phyloP scores from a whole-genome alignment of 2,797 vertebrate species.

The Phalloptychus januarius region DNA sequence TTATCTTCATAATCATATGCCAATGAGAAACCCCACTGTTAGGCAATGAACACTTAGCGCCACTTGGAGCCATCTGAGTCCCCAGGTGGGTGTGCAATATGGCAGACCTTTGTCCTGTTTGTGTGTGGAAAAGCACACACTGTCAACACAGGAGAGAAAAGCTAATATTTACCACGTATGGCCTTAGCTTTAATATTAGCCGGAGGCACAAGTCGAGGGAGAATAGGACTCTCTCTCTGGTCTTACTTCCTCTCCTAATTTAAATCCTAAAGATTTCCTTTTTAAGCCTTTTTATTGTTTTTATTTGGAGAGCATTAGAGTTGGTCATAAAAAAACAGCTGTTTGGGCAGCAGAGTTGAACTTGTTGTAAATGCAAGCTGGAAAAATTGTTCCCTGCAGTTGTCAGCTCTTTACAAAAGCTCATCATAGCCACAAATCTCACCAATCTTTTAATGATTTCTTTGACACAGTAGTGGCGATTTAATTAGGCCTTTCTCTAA shows the following conservation, averaged over 20 bases:
- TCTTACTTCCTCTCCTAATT: conserved; percentile 43
- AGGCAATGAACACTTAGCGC: conserved; percentile 59
- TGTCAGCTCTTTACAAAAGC: neutral
- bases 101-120: conserved; percentile 81
- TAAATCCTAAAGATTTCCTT: conserved; percentile 33
- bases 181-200: conserved; percentile 82
- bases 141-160: conserved; percentile 82
- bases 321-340: neutral
- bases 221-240: conserved; percentile 67
- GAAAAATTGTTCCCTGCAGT: neutral
- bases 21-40: conserved; percentile 68
- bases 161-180: conserved; percentile 84
- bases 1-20: conserved; percentile 66
- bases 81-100: conserved; percentile 74
- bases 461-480: neutral
- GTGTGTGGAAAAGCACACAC: conserved; percentile 83
- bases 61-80: conserved; percentile 53
- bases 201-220: conserved; percentile 63
- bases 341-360: conserved; percentile 4
- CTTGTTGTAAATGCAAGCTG: neutral
- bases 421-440: neutral
- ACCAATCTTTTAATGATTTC: neutral
- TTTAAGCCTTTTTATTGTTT: conserved; percentile 26
- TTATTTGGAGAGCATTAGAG: conserved; percentile 30
- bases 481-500: neutral